Percentiles rank a stretch among this genome's conserved stretches.
phyloP scores from a whole-genome alignment of 2,888 invertebrate species.

The Eurytoma californica region DNA sequence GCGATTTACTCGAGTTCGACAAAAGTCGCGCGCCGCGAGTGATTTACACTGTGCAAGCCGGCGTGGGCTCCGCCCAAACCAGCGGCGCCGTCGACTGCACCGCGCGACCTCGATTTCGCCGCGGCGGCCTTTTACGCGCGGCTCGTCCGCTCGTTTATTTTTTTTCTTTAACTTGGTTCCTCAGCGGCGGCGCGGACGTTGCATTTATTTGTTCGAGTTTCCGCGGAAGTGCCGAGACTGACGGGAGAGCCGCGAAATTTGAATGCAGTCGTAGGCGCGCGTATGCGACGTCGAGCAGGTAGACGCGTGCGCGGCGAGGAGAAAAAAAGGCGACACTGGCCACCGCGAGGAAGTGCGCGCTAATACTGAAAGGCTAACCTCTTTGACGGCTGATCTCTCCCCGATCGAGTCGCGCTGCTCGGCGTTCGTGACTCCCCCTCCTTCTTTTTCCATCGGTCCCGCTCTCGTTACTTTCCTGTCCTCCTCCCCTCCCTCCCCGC shows the following conservation, averaged over 20 bases:
- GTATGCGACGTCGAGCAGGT: neutral
- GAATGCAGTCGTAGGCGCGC: neutral
- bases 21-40: neutral
- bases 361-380: conserved; percentile 52
- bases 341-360: conserved; percentile 31
- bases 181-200: neutral
- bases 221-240: neutral
- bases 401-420: conserved; percentile 29
- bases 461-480: conserved; percentile 45
- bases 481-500: neutral
- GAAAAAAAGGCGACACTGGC: neutral
- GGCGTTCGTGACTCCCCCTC: conserved; percentile 6
- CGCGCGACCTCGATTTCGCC: conserved; percentile 39
- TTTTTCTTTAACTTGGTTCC: neutral
- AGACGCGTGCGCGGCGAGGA: neutral
- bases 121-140: neutral
- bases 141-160: neutral
- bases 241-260: conserved; percentile 22
- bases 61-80: conserved; percentile 41
- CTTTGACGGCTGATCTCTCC: conserved; percentile 50
- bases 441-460: conserved; percentile 19
- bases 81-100: neutral
- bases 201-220: neutral
- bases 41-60: neutral
- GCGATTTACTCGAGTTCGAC: neutral